These are phyloP conservation scores for Celastrina argiolus DNA, from an alignment of 2,888 invertebrate genomes.

Conservation along the genomic window DNA sequence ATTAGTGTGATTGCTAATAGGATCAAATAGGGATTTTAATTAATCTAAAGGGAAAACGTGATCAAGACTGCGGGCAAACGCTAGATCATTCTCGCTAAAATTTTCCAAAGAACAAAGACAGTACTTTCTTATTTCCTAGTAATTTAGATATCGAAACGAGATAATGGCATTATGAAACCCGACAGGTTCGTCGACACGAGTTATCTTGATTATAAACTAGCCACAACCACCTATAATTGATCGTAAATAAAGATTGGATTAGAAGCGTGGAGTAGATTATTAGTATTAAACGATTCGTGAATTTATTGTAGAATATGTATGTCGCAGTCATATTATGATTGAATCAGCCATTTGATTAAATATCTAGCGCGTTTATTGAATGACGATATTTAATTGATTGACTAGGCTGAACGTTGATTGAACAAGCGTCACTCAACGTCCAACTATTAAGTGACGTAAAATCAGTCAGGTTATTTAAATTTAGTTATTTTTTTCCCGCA, in stretches of 20 bases:
- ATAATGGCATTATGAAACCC: slow-evolving; percentile 57
- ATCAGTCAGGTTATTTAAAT: too few relatives aligned
- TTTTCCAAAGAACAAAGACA: neutral
- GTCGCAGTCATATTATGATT: too few relatives aligned
- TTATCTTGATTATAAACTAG: slow-evolving; percentile 45
- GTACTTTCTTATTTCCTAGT: slow-evolving; percentile 26
- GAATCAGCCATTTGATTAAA: too few relatives aligned
- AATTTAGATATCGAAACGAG: slow-evolving; percentile 58
- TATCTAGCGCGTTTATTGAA: too few relatives aligned
- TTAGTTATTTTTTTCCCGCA: too few relatives aligned
- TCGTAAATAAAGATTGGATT: slow-evolving; percentile 11
- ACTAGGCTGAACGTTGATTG: too few relatives aligned
- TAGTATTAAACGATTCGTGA: neutral
- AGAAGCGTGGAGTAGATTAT: neutral
- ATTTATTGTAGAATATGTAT: neutral
- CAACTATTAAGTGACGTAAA: too few relatives aligned
- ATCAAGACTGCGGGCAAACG: neutral
- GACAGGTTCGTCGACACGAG: slow-evolving; percentile 49
- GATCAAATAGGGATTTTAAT: too few relatives aligned
- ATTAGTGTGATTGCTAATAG: too few relatives aligned
- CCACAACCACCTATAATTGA: slow-evolving; percentile 9
- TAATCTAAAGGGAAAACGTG: neutral
- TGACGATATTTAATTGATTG: too few relatives aligned
- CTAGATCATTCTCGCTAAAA: neutral
- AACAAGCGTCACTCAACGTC: too few relatives aligned